Evolutionary conservation across 35 echinoderm and acorn worm species (phyloP), one percentile per base, ranked within the genome.

Genomic region (Amphiura filiformis): DNA sequence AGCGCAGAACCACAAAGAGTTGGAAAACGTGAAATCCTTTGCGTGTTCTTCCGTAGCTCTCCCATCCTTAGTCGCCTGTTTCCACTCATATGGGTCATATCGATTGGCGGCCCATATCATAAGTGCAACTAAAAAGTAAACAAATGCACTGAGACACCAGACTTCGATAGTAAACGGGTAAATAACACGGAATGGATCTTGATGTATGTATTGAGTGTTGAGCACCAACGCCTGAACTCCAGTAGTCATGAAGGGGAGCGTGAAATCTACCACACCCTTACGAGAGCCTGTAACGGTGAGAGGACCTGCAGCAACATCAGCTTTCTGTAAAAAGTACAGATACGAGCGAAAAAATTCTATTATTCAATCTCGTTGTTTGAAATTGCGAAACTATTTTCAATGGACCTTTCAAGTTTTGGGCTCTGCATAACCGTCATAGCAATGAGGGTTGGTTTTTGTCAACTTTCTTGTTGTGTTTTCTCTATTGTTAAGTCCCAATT

Each of bases 1-100:
- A 28, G 92, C 86, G 33, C 80, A 81, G 42, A 98, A 98, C 96
- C 96, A 98, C 22, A 98, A 17, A 47, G 41, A 87, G 65, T 94
- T 94, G 32, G 37, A 79, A 1, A 79, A 80, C 39, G 41, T 90
- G 39, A 94, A 94, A 77, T 87, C 86, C 13, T 85, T 56, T 0
- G 31, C 83, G 37, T 94, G 75, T 39, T 86, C 88, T 35, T 89
- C 88, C 13, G 30, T 22, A 31, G 56, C 40, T 39, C 89, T 83
- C 11, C 56, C 52, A 0, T 84, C 35, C 20, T 94, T 83, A 26
- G 88, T 82, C 23, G 64, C 39, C 9, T 39, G 65, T 35, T 83
- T 82, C 88, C 87, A 90, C 61, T 94, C 92, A 32, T 89, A 90
- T 1, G 92, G 92, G 57, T 89, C 87, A 34, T 90, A 85, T 38